Evolutionary conservation across 23 tunicate genomes (phyloP), one percentile per base, ranked within the genome.

Genomic region (Ascidia mentula): DNA sequence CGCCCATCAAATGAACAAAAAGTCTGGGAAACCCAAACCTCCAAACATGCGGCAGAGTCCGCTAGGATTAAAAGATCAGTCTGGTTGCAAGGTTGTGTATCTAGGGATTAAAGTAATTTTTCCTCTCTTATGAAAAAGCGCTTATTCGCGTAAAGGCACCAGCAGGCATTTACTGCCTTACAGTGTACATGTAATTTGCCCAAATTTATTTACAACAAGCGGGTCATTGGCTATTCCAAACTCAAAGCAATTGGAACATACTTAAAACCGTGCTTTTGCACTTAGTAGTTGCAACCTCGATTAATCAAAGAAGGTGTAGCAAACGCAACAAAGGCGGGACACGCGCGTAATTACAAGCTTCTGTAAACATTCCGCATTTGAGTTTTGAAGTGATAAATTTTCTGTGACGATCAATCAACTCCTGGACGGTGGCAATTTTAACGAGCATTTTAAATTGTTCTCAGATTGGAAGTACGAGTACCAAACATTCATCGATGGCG

Each of bases 381-480:
- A 26, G 53, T 42, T 42, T 42, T 15, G 53, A 42, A 42, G 53
- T 9, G 65, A 53, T 28, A 5, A 26, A 53, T 20, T 53, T 53
- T 26, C 65, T 6, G 7, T 53, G 7, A 1, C 13, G 22, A 28
- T 28, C 22, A 15, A 42, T 42, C 53, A 42, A 42, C 53, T 12
- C 53, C 53, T 42, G 53, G 53, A 12, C 15, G 12, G 53, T 42
- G 53, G n/a, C n/a, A n/a, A n/a, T n/a, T n/a, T n/a, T n/a, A n/a
- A n/a, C n/a, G n/a, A n/a, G n/a, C n/a, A n/a, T n/a, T n/a, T n/a
- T n/a, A n/a, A n/a, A n/a, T n/a, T n/a, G n/a, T n/a, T n/a, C n/a
- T 72, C 75, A 91, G 97, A 91, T 72, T 78, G 84, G 86, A 93
- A 93, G 73, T 93, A 93, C 72, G 37, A 87, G 13, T 82, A 84